Conservation (phyloP, 2,797 vertebrate species). For the Cirrhinus mrigala region DNA sequence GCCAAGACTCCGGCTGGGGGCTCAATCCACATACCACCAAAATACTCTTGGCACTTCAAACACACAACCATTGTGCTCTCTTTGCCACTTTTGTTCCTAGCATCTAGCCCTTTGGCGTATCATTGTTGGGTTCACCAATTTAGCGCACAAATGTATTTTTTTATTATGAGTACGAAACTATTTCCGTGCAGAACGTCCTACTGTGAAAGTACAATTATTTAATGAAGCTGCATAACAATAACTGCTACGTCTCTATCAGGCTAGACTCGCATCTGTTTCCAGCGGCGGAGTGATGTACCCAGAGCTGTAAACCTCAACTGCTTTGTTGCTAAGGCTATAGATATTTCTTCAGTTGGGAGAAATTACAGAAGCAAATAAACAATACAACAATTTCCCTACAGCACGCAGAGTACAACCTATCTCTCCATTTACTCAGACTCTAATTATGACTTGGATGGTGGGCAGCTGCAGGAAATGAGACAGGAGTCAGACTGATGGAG, state of each 20-base stretch:
- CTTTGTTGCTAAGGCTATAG: constrained; percentile 67
- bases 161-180: not conserved
- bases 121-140: not conserved
- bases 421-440: constrained; percentile 68
- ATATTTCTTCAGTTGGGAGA: constrained; percentile 76
- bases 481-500: constrained; percentile 65
- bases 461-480: constrained; percentile 77
- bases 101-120: not conserved
- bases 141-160: not conserved
- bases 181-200: not conserved
- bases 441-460: constrained; percentile 71
- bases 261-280: constrained; percentile 6
- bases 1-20: constrained; percentile 68
- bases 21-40: constrained; percentile 69
- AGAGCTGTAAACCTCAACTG: constrained; percentile 72
- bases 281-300: constrained; percentile 37
- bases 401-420: constrained; percentile 67
- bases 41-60: constrained; percentile 68
- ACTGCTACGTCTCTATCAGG: not conserved
- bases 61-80: constrained; percentile 67
- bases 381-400: constrained; percentile 70
- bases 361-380: constrained; percentile 79
- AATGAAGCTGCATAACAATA: not conserved
- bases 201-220: not conserved
- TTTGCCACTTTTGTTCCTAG: not conserved